Evolutionary conservation across 2,797 vertebrate genomes (phyloP), one percentile per base, ranked within the genome.

Genomic region (Geotrypetes seraphini): DNA sequence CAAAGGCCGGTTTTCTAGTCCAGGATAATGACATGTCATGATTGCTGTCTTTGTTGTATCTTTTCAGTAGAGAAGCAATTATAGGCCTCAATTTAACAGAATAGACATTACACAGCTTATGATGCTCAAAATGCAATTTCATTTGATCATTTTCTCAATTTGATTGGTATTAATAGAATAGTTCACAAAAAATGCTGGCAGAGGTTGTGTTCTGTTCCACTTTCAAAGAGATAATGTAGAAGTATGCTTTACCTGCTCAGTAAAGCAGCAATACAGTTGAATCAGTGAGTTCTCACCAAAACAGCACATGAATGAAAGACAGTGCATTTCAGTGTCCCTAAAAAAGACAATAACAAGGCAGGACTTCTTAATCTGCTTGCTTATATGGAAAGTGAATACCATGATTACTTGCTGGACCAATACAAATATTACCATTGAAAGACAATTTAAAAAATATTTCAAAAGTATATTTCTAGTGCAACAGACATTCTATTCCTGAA

Each of bases 91-190:
- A 92, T 99, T 94, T 90, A 89, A 80, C 74, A 88, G 90, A 92
- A 89, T 91, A 91, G 89, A 85, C 93, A 92, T 96, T 94, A 96
- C 87, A 75, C 91, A 96, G 92, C 85, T 99, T 97, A 97, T 81
- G 81, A 79, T 89, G 87, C 86, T 93, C 86, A 82, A 90, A 90
- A 92, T 89, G 90, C 87, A 89, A 90, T 91, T 90, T 83, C 77
- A 86, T 86, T 86, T 82, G 85, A 91, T 91, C 86, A 93, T 96
- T 97, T 95, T 80, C 86, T 88, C 84, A 75, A 87, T 83, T 86
- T 92, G 89, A 96, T 93, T 93, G 88, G 89, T 83, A 90, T 91
- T 89, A 89, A 93, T 89, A 84, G 88, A 92, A 96, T 87, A 83
- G 86, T 75, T 78, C 73, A 76, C 83, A 83, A 85, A 87, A 85